Percentiles rank a stretch among this genome's conserved stretches.
Conservation (phyloP, 2,797 vertebrate species). For the Prionace glauca region DNA sequence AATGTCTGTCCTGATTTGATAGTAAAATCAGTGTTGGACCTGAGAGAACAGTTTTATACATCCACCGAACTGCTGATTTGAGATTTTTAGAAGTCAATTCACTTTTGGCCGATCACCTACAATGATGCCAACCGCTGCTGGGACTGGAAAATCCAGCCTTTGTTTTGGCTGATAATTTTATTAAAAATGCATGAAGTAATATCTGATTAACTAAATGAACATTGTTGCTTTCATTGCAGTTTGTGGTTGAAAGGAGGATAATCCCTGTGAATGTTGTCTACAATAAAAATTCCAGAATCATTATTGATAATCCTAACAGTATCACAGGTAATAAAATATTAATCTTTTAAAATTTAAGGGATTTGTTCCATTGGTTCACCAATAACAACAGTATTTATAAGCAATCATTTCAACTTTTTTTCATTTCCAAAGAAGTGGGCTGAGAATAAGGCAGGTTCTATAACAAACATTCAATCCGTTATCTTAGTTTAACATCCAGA, state of each 20-base stretch:
- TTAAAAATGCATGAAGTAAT: background rate
- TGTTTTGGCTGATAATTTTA: background rate
- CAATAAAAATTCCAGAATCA: background rate
- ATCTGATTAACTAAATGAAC: background rate
- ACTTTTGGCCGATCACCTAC: too few species aligned
- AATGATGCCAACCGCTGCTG: too few species aligned
- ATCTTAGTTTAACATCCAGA: background rate
- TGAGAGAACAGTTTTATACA: too few species aligned
- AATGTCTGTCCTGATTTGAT: too few species aligned
- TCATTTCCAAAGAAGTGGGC: background rate
- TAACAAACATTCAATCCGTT: background rate
- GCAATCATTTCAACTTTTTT: background rate
- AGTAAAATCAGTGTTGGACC: too few species aligned
- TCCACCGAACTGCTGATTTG: too few species aligned
- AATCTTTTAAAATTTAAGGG: background rate
- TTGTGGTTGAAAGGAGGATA: background rate
- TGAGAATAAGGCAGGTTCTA: background rate
- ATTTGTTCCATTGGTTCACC: background rate
- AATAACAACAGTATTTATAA: background rate
- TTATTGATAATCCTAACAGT: slow-evolving; percentile 34
- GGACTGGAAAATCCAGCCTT: too few species aligned
- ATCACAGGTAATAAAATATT: slow-evolving; percentile 25
- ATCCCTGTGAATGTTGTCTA: slow-evolving; percentile 4
- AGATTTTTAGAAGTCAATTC: too few species aligned
- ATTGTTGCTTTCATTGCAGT: slow-evolving; percentile 10